Conservation (phyloP, 2,113 vertebrate species). For the Callipepla squamata region DNA sequence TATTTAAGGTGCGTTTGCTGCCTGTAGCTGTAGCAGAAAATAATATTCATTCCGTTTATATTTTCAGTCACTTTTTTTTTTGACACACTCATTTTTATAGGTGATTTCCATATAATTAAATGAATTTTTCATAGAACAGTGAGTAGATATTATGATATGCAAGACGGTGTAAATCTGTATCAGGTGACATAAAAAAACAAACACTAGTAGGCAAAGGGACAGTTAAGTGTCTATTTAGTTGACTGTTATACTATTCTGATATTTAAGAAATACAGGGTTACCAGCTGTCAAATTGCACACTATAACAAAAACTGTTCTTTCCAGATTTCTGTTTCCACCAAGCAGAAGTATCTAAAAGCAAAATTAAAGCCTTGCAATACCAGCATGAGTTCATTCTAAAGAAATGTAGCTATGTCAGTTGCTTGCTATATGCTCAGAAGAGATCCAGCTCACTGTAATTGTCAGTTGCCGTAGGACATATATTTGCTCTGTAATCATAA, state of each 20-base stretch:
- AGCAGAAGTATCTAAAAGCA: background rate
- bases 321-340: background rate
- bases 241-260: background rate
- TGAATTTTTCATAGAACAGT: background rate
- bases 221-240: background rate
- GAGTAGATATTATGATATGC: background rate
- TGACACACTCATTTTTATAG: background rate
- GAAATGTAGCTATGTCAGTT: background rate
- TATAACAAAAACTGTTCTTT: background rate
- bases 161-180: background rate
- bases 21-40: background rate
- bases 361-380: background rate
- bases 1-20: background rate
- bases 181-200: background rate
- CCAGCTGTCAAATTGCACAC: background rate
- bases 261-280: background rate
- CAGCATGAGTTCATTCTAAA: background rate
- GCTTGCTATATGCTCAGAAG: background rate
- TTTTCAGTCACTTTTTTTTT: background rate
- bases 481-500: rapidly evolving
- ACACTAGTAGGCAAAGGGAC: rapidly evolving
- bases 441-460: background rate
- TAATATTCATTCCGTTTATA: background rate
- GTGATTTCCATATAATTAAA: background rate
- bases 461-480: background rate